Evolutionary conservation across 2,888 invertebrate genomes (phyloP), one percentile per base, ranked within the genome.

Genomic region (Andrena dorsata): DNA sequence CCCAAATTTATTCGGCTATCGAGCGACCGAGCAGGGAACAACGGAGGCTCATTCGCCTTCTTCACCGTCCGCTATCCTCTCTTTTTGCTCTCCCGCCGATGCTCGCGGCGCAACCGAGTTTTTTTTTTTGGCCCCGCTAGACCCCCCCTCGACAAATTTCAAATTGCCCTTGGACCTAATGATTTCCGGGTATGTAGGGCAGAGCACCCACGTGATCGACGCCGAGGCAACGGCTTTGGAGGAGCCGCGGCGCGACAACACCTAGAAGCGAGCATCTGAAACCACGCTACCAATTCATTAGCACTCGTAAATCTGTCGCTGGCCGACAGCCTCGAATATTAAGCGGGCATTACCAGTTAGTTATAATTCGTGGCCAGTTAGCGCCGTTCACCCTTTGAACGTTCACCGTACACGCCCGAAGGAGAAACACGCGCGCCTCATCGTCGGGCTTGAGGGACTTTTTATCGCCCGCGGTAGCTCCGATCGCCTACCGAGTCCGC

Each of bases 301-400:
- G 91, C 91, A 90, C 92, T 92, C 93, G 92, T 93, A 93, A 94
- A 93, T 94, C 91, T 91, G 92, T 93, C 92, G 91, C 90, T 90
- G 88, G 88, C 4, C 70, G 88, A 65, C 79, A 89, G 91, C 91
- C 90, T 90, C 91, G 93, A 93, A 94, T 93, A 94, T 93, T 93
- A 93, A 93, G 88, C 90, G 90, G 89, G 88, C 89, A 91, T 93
- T 93, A 92, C 90, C 83, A 88, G 88, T 86, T 85, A 89, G 91
- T 93, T 91, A 92, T 93, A 93, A 93, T 91, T 93, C 90, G 86
- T 90, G 88, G 83, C 91, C 91, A 91, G 92, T 93, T 93, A 93
- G 90, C 92, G 84, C 86, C 80, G 78, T 47, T 75, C 82, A 81
- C 83, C 85, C 85, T 84, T 71, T n/a, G 73, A 80, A 83, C 84